Evolutionary conservation across 2,888 invertebrate species (phyloP).

Genomic region (Acanthacorydalis orientalis): DNA sequence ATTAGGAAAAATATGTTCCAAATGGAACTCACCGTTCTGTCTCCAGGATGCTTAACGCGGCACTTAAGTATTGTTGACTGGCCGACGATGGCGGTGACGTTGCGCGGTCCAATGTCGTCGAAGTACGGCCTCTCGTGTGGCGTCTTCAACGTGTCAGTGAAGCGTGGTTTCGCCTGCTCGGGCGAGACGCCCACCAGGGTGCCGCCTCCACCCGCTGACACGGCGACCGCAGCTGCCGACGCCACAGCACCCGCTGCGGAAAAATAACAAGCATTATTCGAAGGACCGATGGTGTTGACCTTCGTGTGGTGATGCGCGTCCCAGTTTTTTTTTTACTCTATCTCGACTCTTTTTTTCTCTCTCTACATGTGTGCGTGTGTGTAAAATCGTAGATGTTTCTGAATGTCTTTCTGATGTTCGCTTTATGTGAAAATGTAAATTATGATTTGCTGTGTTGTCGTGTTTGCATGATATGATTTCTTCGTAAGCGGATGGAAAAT

Average conservation of each 20-base stretch:
- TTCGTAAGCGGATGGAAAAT: too few species aligned
- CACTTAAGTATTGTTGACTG: slow-evolving; percentile 66
- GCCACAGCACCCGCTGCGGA: background rate
- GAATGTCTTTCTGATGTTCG: too few species aligned
- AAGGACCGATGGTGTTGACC: too few species aligned
- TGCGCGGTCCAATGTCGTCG: slow-evolving; percentile 67
- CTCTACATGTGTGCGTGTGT: too few species aligned
- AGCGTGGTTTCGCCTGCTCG: background rate
- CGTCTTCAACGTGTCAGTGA: background rate
- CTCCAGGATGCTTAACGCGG: slow-evolving; percentile 71
- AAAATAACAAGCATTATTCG: too few species aligned
- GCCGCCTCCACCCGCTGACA: background rate
- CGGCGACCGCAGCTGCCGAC: background rate
- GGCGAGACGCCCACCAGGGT: background rate
- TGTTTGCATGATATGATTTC: too few species aligned
- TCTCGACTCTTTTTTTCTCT: too few species aligned
- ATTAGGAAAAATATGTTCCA: background rate
- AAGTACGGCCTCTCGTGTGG: slow-evolving; percentile 54
- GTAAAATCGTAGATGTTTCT: too few species aligned
- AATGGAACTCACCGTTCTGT: slow-evolving; percentile 54
- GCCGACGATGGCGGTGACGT: slow-evolving; percentile 70
- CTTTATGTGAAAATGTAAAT: too few species aligned
- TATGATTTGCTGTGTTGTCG: too few species aligned
- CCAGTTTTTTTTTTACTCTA: too few species aligned
- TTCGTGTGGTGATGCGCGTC: too few species aligned